A percentile compares a stretch with the other conserved stretches of the same genome.
phyloP scores from a whole-genome alignment of 1,140 invertebrate genomes.

The Atta cephalotes region DNA sequence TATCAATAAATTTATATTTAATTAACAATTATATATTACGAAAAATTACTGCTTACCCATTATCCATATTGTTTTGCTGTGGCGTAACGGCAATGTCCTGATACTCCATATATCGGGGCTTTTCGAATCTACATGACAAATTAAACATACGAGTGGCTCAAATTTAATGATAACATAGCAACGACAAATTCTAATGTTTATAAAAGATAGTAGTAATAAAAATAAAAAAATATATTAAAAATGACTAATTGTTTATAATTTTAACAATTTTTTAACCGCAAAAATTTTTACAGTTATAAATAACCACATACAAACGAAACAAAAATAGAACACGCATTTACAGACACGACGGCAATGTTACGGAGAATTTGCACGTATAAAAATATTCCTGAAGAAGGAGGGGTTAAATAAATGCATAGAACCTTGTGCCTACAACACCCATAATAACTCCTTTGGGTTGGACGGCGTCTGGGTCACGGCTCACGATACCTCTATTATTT shows the following conservation, averaged over 20 bases:
- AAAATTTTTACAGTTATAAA: neutral
- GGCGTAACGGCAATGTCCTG: constrained; percentile 87
- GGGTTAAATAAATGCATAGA: constrained; percentile 65
- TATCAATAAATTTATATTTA: neutral
- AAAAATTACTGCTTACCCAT: constrained; percentile 81
- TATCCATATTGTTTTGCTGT: constrained; percentile 85
- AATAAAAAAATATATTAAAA: neutral
- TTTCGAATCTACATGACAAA: constrained; percentile 81
- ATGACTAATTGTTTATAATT: neutral
- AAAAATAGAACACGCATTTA: constrained; percentile 45
- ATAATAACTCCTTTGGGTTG: constrained; percentile 83
- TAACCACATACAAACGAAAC: neutral
- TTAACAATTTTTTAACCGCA: neutral
- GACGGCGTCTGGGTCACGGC: constrained; percentile 77
- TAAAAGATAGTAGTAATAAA: neutral
- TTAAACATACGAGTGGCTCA: neutral
- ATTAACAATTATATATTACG: neutral
- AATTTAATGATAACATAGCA: neutral
- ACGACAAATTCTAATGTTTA: neutral
- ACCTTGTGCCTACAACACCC: constrained; percentile 81
- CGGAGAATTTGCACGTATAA: constrained; percentile 6
- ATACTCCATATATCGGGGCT: constrained; percentile 86
- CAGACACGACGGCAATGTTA: constrained; percentile 24
- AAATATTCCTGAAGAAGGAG: constrained; percentile 33
- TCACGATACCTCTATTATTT: constrained; percentile 87